These are phyloP conservation scores for Prunella fulvescens DNA, from an alignment of 2,113 vertebrate genomes.

Conservation along the genomic window DNA sequence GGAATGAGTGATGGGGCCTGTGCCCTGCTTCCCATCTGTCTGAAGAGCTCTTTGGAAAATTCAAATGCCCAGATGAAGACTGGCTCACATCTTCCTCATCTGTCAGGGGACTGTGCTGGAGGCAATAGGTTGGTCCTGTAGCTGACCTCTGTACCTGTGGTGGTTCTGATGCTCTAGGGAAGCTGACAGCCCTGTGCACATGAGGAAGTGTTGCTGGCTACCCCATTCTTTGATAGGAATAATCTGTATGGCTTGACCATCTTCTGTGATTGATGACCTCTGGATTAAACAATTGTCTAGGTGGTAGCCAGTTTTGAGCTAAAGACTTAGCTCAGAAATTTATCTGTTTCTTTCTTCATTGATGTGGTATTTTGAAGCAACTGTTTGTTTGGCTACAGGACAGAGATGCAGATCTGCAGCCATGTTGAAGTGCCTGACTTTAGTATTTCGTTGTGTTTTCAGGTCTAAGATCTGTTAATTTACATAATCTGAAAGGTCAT, in stretches of 20 bases:
- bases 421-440: background rate
- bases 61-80: background rate
- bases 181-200: background rate
- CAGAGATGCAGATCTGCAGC: background rate
- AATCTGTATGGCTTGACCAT: background rate
- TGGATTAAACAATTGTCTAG: background rate
- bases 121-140: background rate
- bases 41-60: background rate
- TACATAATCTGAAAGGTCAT: background rate
- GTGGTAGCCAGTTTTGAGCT: background rate
- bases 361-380: background rate
- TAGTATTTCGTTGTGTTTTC: background rate
- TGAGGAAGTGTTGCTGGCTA: fast-evolving
- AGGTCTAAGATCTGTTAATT: background rate
- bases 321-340: background rate
- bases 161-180: background rate
- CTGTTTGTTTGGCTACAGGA: background rate
- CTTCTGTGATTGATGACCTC: background rate
- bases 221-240: background rate
- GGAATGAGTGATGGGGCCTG: fast-evolving
- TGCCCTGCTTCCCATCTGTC: background rate
- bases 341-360: background rate
- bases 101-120: background rate
- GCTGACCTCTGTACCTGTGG: background rate
- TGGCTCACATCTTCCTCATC: background rate